phyloP scores from a whole-genome alignment of 2,113 vertebrate species.

The Misgurnus anguillicaudatus region DNA sequence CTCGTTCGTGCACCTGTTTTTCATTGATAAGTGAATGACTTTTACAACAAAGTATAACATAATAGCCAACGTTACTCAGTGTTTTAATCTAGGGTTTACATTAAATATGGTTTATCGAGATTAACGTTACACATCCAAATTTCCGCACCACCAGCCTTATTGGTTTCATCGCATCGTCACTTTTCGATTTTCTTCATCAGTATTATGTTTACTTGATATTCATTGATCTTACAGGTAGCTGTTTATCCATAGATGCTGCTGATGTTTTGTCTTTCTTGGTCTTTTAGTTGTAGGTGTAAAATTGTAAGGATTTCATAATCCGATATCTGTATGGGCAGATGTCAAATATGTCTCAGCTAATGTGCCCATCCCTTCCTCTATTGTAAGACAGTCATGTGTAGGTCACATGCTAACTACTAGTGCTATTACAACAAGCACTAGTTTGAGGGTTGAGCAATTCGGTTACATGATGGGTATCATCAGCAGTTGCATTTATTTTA shows the following conservation, averaged over 20 bases:
- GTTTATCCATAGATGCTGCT: neutral
- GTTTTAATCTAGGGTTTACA: neutral
- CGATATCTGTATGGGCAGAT: slow-evolving; percentile 5
- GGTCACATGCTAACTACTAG: slow-evolving; percentile 81
- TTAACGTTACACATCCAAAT: neutral
- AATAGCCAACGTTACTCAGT: neutral
- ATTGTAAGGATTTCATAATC: slow-evolving; percentile 25
- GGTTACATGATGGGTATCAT: slow-evolving; percentile 6
- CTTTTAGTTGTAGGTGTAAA: neutral
- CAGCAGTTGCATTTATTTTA: slow-evolving; percentile 17
- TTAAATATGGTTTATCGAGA: neutral
- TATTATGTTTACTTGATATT: neutral
- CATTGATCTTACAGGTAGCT: neutral
- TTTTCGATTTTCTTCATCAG: neutral
- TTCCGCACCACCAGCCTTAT: neutral
- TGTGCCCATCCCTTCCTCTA: slow-evolving; percentile 61
- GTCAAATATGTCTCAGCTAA: slow-evolving; percentile 29
- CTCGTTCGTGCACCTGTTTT: neutral
- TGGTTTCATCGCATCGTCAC: slow-evolving; percentile 1
- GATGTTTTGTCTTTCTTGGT: neutral
- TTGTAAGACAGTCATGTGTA: slow-evolving; percentile 84
- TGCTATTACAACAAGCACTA: slow-evolving; percentile 70
- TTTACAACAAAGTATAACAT: neutral
- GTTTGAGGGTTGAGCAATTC: slow-evolving; percentile 58
- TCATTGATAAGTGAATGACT: neutral